A percentile compares a stretch with the other conserved stretches of the same genome.
These are phyloP conservation scores for Ostrea edulis DNA, from an alignment of 1,140 invertebrate species.

Conservation along the genomic window DNA sequence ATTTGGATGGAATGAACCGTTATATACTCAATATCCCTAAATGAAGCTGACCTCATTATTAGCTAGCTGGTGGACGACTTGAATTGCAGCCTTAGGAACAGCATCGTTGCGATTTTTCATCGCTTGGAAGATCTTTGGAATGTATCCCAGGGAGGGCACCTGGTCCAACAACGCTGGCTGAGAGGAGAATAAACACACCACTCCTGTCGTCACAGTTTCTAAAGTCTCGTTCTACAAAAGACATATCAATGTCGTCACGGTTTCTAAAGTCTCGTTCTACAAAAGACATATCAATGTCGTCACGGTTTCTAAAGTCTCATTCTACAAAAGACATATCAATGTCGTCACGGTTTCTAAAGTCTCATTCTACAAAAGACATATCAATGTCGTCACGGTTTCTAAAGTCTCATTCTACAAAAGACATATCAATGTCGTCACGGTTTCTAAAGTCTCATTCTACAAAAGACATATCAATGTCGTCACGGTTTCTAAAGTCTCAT, in stretches of 20 bases:
- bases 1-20: too few relatives aligned
- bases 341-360: constrained; percentile 91
- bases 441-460: constrained; percentile 89
- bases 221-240: constrained; percentile 86
- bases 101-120: constrained; percentile 84
- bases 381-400: constrained; percentile 90
- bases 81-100: constrained; percentile 87
- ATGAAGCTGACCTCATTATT: constrained; percentile 86
- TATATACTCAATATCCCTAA: too few relatives aligned
- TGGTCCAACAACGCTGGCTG: constrained; percentile 94
- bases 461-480: constrained; percentile 85
- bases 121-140: constrained; percentile 92
- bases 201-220: constrained; percentile 90
- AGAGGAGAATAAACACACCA: constrained; percentile 90
- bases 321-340: constrained; percentile 83
- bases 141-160: constrained; percentile 95
- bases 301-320: constrained; percentile 89
- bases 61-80: constrained; percentile 92
- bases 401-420: constrained; percentile 86
- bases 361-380: constrained; percentile 85
- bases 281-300: constrained; percentile 85
- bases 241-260: constrained; percentile 90
- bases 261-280: constrained; percentile 89
- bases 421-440: constrained; percentile 90
- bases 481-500: constrained; percentile 89